Percentiles rank a stretch among this genome's conserved stretches.
Evolutionary conservation across 2,888 invertebrate species (phyloP).

Genomic region (Minunthozetes semirufus): DNA sequence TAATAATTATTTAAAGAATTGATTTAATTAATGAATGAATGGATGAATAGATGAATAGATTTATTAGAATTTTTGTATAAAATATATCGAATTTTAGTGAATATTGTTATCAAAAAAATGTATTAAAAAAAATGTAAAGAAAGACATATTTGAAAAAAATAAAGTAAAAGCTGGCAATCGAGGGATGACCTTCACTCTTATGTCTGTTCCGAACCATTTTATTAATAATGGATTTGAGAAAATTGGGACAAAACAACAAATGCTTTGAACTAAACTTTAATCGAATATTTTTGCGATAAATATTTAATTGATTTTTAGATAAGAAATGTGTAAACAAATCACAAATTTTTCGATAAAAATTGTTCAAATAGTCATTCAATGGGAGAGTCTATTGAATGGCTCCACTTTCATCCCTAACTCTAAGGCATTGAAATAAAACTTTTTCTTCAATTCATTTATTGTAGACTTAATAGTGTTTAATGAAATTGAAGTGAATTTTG

Average conservation of each 20-base stretch:
- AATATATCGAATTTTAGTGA: not conserved
- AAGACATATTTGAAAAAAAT: constrained; percentile 5
- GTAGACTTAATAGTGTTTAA: too few relatives aligned
- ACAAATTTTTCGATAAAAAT: not conserved
- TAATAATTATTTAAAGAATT: too few relatives aligned
- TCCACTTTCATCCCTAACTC: too few relatives aligned
- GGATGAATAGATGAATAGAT: too few relatives aligned
- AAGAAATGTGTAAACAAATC: not conserved
- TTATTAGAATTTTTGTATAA: not conserved
- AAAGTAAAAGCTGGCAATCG: not conserved
- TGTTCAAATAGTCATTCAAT: not conserved
- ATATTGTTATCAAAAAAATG: not conserved
- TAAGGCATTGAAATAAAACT: too few relatives aligned
- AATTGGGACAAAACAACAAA: not conserved
- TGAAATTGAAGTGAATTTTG: too few relatives aligned
- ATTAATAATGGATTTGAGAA: not conserved
- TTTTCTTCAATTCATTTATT: too few relatives aligned
- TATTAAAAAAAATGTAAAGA: not conserved
- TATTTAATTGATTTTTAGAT: constrained; percentile 2
- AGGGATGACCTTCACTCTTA: not conserved
- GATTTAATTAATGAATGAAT: too few relatives aligned
- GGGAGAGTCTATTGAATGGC: too few relatives aligned
- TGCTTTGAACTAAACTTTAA: not conserved
- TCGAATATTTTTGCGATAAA: not conserved
- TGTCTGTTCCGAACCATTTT: not conserved